Evolutionary conservation across 1,140 invertebrate genomes (phyloP).

Genomic region (Heliconius eleuchia): DNA sequence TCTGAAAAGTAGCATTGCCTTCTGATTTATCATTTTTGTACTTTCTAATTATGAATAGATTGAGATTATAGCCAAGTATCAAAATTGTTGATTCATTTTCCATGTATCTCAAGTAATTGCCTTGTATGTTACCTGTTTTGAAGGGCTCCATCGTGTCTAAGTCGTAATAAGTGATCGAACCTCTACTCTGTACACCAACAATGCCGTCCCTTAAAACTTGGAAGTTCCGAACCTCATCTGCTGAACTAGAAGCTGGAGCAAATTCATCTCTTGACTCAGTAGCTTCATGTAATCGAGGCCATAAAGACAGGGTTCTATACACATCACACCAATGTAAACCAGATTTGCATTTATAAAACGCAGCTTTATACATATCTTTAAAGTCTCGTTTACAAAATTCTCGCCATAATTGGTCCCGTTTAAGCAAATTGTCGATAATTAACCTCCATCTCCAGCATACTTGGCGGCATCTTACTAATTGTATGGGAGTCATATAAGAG

Average conservation of each 20-base stretch:
- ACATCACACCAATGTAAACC: constrained; percentile 49
- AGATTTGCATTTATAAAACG: constrained; percentile 40
- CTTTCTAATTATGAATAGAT: constrained; percentile 47
- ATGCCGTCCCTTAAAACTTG: constrained; percentile 47
- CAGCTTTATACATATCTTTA: constrained; percentile 39
- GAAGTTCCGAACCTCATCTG: constrained; percentile 51
- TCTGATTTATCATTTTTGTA: constrained; percentile 32
- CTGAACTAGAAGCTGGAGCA: constrained; percentile 43
- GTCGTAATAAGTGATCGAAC: constrained; percentile 57
- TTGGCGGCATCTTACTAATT: constrained; percentile 51
- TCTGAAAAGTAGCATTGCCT: constrained; percentile 40
- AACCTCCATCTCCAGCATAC: constrained; percentile 55
- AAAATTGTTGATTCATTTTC: constrained; percentile 53
- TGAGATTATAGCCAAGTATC: constrained; percentile 43
- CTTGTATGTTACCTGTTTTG: constrained; percentile 39
- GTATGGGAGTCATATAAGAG: constrained; percentile 48
- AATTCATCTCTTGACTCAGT: constrained; percentile 52
- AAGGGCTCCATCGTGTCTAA: constrained; percentile 43
- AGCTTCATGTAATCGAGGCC: constrained; percentile 50
- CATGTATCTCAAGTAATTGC: constrained; percentile 49
- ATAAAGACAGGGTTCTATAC: constrained; percentile 55
- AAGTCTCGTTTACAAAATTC: constrained; percentile 54
- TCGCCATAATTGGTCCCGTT: constrained; percentile 51
- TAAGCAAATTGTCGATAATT: constrained; percentile 51
- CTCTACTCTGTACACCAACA: constrained; percentile 54